phyloP scores from a whole-genome alignment of 2,888 invertebrate genomes.

The Dicyrtomina minuta region DNA sequence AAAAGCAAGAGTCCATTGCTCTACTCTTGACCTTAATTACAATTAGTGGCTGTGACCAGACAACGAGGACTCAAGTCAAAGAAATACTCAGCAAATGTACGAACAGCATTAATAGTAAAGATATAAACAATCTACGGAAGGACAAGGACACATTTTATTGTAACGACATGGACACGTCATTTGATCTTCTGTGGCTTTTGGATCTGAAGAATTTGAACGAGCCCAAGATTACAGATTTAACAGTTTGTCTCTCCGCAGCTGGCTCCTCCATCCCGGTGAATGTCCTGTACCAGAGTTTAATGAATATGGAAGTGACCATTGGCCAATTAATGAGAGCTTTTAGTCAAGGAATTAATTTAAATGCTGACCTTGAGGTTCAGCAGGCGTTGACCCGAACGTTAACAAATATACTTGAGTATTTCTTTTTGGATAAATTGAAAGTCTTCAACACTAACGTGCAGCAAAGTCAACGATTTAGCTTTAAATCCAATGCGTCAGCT shows the following conservation, averaged over 20 bases:
- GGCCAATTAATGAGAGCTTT: constrained; percentile 50
- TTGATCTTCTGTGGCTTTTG: constrained; percentile 30
- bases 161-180: constrained; percentile 12
- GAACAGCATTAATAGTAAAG: no score
- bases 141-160: no score
- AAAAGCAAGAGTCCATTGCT: constrained; percentile 43
- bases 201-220: constrained; percentile 9
- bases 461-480: no score
- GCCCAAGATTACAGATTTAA: constrained; percentile 44
- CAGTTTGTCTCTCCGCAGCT: constrained; percentile 45
- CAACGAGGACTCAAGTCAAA: constrained; percentile 41
- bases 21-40: constrained; percentile 48
- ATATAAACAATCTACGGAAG: no score
- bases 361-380: constrained; percentile 45
- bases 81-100: no score
- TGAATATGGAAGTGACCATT: constrained; percentile 41
- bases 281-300: no score
- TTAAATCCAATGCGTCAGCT: no score
- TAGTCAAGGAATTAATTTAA: constrained; percentile 51
- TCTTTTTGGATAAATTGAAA: constrained; percentile 39
- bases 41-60: constrained; percentile 42
- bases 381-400: constrained; percentile 45
- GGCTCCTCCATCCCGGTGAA: constrained; percentile 39
- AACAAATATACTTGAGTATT: constrained; percentile 43
- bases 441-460: background rate